Evolutionary conservation across 1,140 invertebrate genomes (phyloP).

Genomic region (Drosophila persimilis): DNA sequence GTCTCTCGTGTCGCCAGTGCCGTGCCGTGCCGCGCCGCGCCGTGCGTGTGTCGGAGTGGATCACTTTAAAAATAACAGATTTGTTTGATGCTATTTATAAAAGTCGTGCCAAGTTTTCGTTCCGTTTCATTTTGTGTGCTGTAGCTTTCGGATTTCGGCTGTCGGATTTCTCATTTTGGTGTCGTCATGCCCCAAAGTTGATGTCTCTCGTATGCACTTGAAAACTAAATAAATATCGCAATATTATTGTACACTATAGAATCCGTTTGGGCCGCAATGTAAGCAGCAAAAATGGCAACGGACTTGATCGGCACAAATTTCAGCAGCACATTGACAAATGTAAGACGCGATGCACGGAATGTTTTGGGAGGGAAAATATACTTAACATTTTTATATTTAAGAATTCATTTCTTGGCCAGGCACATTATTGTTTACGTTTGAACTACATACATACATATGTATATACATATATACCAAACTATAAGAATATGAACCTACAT

Average conservation of each 20-base stretch:
- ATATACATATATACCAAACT: background rate
- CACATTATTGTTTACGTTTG: slow-evolving; percentile 65
- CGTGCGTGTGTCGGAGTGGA: slow-evolving; percentile 63
- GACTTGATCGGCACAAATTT: slow-evolving; percentile 73
- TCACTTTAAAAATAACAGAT: slow-evolving; percentile 79
- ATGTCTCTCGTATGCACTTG: slow-evolving; percentile 55
- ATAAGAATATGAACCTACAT: background rate
- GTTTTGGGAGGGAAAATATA: slow-evolving; percentile 34
- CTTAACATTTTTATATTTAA: slow-evolving; percentile 41
- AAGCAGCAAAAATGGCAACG: slow-evolving; percentile 70
- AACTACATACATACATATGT: slow-evolving; percentile 17
- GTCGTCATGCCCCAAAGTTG: slow-evolving; percentile 45
- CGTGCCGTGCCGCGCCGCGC: background rate
- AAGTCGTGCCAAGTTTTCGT: slow-evolving; percentile 73
- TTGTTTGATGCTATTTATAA: slow-evolving; percentile 82
- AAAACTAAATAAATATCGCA: slow-evolving; percentile 47
- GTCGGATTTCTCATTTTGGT: slow-evolving; percentile 31
- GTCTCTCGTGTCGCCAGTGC: slow-evolving; percentile 25
- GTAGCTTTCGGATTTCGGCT: slow-evolving; percentile 30
- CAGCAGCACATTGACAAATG: slow-evolving; percentile 68
- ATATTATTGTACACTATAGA: slow-evolving; percentile 37
- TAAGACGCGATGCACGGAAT: slow-evolving; percentile 40
- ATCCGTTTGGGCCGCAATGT: slow-evolving; percentile 57
- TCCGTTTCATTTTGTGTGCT: slow-evolving; percentile 46
- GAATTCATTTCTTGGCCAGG: slow-evolving; percentile 47